Evolutionary conservation across 2,797 vertebrate genomes (phyloP), one percentile per base, ranked within the genome.

Genomic region (Danio jaintianensis): DNA sequence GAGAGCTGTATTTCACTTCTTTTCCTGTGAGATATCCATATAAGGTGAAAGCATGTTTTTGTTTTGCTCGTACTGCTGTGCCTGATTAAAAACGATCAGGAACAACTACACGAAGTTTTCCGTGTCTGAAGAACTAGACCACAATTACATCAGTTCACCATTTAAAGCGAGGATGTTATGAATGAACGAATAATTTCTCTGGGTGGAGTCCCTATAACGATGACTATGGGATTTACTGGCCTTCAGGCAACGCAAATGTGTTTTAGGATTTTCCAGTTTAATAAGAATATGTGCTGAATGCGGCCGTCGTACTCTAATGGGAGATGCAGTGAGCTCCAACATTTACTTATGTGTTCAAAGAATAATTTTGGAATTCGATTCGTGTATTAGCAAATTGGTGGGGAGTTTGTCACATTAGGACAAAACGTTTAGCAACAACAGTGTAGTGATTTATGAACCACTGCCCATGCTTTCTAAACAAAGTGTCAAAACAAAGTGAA

Each of bases 11-110:
- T 29, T 50, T 38, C 22, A 58, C n/a, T 64, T 70, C 66, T 69
- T 79, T 61, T 58, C 6, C 20, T 45, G 29, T 43, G 61, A 69
- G 29, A 86, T 69, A 47, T 83, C 83, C 83, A 80, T 85, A 86
- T 83, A 86, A 83, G 85, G 85, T 62, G 50, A 80, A 79, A 73
- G 50, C 9, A 71, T 63, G 29, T 77, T 68, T 52, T 73, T 62
- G 42, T 73, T 55, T 29, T 29, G 45, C 58, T 42, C 69, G 72
- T 42, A 64, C 50, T 55, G 16, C 6, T 55, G 38, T 4, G 20
- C 7, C 56, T 61, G 42, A 67, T 48, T 67, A 58, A 9, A 8
- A 6, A 66, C 42, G 13, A 59, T 6, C 22, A 42, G 75, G 29
- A 48, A 69, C 12, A 47, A 13, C 6, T 10, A 38, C 36, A n/a